Percentiles rank a stretch among this genome's conserved stretches.
Evolutionary conservation across 2,113 vertebrate genomes (phyloP).

Genomic region (Odocoileus virginianus): DNA sequence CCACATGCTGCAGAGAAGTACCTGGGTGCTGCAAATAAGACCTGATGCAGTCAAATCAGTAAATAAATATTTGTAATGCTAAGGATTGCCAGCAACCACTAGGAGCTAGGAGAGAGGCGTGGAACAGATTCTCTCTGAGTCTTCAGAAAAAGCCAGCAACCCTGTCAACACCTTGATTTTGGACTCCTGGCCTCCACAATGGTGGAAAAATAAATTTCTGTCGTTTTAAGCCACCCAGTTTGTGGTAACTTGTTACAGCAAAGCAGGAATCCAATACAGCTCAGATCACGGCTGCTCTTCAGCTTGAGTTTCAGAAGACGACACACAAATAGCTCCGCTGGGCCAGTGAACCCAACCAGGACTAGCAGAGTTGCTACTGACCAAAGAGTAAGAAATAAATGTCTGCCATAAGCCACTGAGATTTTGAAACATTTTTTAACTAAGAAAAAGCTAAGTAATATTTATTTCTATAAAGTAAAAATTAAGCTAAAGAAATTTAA

Average conservation of each 20-base stretch:
- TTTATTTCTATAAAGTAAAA: neutral
- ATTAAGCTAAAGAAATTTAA: constrained; percentile 10
- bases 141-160: neutral
- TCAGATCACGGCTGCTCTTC: neutral
- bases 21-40: neutral
- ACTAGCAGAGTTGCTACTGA: neutral
- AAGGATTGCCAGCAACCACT: neutral
- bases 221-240: neutral
- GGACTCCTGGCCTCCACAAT: neutral
- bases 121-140: neutral
- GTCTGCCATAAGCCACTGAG: neutral
- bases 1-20: neutral
- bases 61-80: neutral
- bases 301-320: neutral
- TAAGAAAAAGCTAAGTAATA: neutral
- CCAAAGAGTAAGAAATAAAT: neutral
- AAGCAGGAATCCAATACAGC: neutral
- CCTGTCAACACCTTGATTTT: neutral
- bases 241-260: constrained; percentile 33
- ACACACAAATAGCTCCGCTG: neutral
- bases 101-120: neutral
- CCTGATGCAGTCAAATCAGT: neutral
- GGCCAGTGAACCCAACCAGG: neutral
- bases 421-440: neutral
- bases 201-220: neutral